Percentiles rank a stretch among this genome's conserved stretches.
phyloP scores from a whole-genome alignment of 2,888 invertebrate species.

The Quadroppia sp. region DNA sequence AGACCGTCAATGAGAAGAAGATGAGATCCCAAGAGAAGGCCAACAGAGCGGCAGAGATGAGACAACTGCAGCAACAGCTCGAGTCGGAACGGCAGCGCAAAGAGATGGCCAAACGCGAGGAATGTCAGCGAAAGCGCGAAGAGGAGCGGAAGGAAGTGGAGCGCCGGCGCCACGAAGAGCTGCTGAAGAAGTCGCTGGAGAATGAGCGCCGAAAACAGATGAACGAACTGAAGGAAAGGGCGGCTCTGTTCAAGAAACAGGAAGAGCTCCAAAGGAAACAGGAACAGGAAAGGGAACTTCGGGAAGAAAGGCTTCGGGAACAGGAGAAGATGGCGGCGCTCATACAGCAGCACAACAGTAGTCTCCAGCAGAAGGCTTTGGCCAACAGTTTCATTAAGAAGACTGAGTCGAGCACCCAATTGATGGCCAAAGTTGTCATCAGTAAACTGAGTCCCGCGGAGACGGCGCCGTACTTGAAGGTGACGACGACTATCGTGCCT shows the following conservation, averaged over 20 bases:
- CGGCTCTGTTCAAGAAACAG: neutral
- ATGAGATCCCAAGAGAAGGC: conserved; percentile 25
- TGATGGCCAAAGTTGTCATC: conserved; percentile 9
- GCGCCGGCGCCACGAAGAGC: neutral
- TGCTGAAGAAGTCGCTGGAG: neutral
- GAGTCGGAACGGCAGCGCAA: neutral
- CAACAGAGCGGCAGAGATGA: neutral
- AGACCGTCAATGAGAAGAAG: conserved; percentile 12
- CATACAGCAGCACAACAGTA: conserved; percentile 35
- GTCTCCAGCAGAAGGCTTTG: conserved; percentile 31
- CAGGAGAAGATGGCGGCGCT: conserved; percentile 23
- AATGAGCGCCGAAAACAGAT: conserved; percentile 31
- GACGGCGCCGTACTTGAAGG: neutral
- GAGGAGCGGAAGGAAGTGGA: conserved; percentile 16
- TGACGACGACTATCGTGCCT: too few species aligned
- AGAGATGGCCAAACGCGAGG: conserved; percentile 21
- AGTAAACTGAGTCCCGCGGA: conserved; percentile 10
- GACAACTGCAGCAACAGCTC: conserved; percentile 16
- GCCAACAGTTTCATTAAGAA: conserved; percentile 30
- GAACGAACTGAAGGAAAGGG: conserved; percentile 27
- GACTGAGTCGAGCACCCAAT: neutral
- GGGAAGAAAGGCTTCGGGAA: conserved; percentile 1
- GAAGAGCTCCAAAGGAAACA: neutral
- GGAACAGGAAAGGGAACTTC: conserved; percentile 25
- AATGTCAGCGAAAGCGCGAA: conserved; percentile 13